Evolutionary conservation across 2,888 invertebrate genomes (phyloP).

Genomic region (Ptilodon capucinus): DNA sequence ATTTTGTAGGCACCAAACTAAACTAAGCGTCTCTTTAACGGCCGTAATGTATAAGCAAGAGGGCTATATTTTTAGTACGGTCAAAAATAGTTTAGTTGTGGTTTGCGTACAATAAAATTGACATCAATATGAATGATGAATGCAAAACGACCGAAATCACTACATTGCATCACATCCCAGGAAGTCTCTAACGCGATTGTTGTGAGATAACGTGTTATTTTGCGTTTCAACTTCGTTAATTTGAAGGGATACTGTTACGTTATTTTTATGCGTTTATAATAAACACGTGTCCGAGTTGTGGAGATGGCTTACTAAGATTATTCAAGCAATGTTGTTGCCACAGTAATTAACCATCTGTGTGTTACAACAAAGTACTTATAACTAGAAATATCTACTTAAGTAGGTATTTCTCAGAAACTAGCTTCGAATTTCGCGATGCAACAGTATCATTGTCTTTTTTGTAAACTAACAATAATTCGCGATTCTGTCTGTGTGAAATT

Average conservation of each 20-base stretch:
- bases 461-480: neutral
- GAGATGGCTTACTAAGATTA: conserved; percentile 55
- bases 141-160: conserved; percentile 16
- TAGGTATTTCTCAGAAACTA: conserved; percentile 4
- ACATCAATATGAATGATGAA: too few species aligned
- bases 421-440: conserved; percentile 19
- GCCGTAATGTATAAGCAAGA: too few species aligned
- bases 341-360: conserved; percentile 28
- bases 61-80: too few species aligned
- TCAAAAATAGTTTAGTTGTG: too few species aligned
- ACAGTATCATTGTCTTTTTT: conserved; percentile 24
- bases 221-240: conserved; percentile 7
- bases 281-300: conserved; percentile 26
- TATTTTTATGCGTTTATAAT: conserved; percentile 22
- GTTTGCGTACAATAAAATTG: too few species aligned
- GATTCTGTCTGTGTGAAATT: neutral
- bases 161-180: conserved; percentile 12
- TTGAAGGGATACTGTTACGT: conserved; percentile 7
- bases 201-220: conserved; percentile 5
- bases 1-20: too few species aligned
- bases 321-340: conserved; percentile 4
- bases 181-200: conserved; percentile 7
- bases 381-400: neutral
- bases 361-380: conserved; percentile 15
- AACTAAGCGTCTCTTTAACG: too few species aligned